Percentiles rank a stretch among this genome's conserved stretches.
Conservation (phyloP, 2,888 invertebrate species). For the Ariolimax columbianus region DNA sequence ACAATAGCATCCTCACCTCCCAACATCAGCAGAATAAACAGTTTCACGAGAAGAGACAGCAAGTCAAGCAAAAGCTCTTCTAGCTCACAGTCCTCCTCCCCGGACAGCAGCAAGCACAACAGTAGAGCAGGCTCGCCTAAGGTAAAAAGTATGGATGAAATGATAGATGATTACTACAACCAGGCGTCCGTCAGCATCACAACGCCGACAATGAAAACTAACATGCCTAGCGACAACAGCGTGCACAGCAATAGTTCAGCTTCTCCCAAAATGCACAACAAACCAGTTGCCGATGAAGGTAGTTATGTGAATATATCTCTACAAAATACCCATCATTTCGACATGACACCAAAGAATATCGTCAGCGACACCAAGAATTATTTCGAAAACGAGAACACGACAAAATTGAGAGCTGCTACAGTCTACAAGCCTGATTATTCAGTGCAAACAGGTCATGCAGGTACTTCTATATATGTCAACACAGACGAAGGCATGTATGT, state of each 20-base stretch:
- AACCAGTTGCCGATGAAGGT: background rate
- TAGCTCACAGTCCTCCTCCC: background rate
- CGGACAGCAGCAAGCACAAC: background rate
- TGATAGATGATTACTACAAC: background rate
- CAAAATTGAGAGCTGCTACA: background rate
- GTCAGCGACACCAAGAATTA: background rate
- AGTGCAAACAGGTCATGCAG: background rate
- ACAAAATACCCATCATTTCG: background rate
- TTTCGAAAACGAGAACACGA: background rate
- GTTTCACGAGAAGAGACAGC: background rate
- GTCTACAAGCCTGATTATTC: background rate
- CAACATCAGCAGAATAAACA: background rate
- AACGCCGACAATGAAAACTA: background rate
- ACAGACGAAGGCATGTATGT: background rate
- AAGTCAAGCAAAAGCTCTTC: background rate
- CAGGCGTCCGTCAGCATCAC: background rate
- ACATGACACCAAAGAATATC: background rate
- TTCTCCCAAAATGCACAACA: background rate
- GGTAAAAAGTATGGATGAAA: too few species aligned
- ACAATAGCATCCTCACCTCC: background rate
- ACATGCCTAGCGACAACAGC: background rate
- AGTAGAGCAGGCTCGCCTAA: background rate
- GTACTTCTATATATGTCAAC: background rate
- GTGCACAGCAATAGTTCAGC: background rate
- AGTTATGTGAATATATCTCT: background rate